Conservation (phyloP, 1,140 invertebrate genomes). For the Diprion similis region DNA sequence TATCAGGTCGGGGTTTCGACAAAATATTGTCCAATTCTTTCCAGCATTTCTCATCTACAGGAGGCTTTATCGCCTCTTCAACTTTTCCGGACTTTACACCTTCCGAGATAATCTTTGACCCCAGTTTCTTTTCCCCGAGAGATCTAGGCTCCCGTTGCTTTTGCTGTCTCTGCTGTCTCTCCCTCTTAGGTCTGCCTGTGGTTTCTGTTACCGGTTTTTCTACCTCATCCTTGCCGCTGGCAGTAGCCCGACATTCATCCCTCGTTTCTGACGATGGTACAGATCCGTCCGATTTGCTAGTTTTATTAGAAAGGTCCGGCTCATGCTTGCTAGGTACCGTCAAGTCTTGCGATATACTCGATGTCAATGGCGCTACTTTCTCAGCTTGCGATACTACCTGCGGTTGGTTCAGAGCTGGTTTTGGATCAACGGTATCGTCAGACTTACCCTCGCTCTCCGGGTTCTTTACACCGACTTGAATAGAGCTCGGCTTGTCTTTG, state of each 20-base stretch:
- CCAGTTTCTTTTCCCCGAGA: slow-evolving; percentile 41
- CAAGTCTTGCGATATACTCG: neutral
- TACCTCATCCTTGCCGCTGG: slow-evolving; percentile 11
- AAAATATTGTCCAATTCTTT: slow-evolving; percentile 22
- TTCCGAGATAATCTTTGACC: slow-evolving; percentile 23
- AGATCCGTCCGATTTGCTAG: too few species aligned
- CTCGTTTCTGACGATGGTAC: too few species aligned
- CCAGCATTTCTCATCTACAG: slow-evolving; percentile 31
- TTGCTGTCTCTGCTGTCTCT: slow-evolving; percentile 14
- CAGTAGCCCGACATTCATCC: too few species aligned
- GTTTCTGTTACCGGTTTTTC: slow-evolving; percentile 12
- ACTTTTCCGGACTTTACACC: slow-evolving; percentile 26
- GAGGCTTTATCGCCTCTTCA: slow-evolving; percentile 29
- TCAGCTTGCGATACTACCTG: neutral
- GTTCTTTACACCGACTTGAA: too few species aligned
- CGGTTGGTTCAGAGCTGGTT: neutral
- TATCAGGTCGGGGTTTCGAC: slow-evolving; percentile 19
- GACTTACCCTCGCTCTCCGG: neutral
- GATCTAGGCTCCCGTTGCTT: slow-evolving; percentile 26
- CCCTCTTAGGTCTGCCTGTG: neutral
- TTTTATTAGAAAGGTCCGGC: too few species aligned
- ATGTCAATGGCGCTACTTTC: neutral
- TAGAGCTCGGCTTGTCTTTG: neutral
- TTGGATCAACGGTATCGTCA: neutral
- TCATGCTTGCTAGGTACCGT: too few species aligned